phyloP scores from a whole-genome alignment of 92 coral and sea anemone species.

The Epizoanthus ramosus region DNA sequence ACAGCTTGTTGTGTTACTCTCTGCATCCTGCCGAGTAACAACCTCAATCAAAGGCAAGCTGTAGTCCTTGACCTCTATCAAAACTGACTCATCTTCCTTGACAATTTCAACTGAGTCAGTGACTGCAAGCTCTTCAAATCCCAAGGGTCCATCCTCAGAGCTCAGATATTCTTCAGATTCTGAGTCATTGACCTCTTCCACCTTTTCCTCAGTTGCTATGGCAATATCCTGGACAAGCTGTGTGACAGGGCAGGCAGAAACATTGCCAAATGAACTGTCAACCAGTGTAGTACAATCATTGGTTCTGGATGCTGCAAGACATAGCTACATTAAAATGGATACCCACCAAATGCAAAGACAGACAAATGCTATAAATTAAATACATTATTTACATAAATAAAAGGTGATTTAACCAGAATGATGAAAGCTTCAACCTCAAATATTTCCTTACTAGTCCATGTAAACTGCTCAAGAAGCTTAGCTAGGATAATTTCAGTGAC shows the following conservation, averaged over 20 bases:
- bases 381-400: no score
- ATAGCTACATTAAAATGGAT: background rate
- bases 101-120: conserved; percentile 8
- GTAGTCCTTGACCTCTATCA: conserved; percentile 15
- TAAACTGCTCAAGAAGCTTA: no score
- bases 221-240: conserved; percentile 63
- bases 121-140: conserved; percentile 29
- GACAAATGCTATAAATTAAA: no score
- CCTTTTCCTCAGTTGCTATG: conserved; percentile 8
- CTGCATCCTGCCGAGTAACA: background rate
- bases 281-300: conserved; percentile 31
- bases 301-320: conserved; percentile 16
- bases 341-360: no score
- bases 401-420: no score
- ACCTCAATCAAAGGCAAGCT: background rate
- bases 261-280: conserved; percentile 28
- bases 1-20: conserved; percentile 29
- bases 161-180: conserved; percentile 74
- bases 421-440: no score
- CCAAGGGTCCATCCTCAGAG: conserved; percentile 72
- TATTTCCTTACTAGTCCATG: no score
- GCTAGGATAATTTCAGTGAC: no score
- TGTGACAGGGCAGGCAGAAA: conserved; percentile 40
- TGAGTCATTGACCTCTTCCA: conserved; percentile 52
- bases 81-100: conserved; percentile 2